Percentiles rank a stretch among this genome's conserved stretches.
These are phyloP conservation scores for Aramus guarauna DNA, from an alignment of 2,113 vertebrate genomes.

Conservation along the genomic window DNA sequence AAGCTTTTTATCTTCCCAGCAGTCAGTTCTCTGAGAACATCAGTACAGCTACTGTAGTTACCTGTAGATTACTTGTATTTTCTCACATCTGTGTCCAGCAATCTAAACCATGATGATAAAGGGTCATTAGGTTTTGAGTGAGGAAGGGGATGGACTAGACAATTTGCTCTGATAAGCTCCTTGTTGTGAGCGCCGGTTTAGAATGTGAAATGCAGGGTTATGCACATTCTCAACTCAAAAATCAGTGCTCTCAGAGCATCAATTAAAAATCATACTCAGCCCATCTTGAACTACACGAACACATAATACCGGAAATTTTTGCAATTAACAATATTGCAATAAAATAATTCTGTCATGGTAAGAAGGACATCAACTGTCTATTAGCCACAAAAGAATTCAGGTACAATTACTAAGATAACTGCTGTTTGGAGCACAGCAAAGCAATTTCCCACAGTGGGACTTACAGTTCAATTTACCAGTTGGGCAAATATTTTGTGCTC, in stretches of 20 bases:
- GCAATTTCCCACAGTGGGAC: slow-evolving; percentile 84
- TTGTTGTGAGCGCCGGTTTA: slow-evolving; percentile 81
- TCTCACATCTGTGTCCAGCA: slow-evolving; percentile 88
- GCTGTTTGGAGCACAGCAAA: slow-evolving; percentile 83
- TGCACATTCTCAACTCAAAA: slow-evolving; percentile 61
- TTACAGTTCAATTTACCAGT: slow-evolving; percentile 86
- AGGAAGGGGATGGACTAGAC: slow-evolving; percentile 85
- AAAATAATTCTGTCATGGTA: slow-evolving; percentile 69
- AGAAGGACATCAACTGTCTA: slow-evolving; percentile 72
- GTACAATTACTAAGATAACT: slow-evolving; percentile 84
- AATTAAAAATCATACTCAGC: slow-evolving; percentile 71
- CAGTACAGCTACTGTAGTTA: slow-evolving; percentile 87
- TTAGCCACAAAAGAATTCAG: slow-evolving; percentile 80
- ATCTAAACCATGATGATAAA: slow-evolving; percentile 89
- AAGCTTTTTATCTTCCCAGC: slow-evolving; percentile 98
- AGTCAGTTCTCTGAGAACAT: slow-evolving; percentile 92
- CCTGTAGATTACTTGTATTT: slow-evolving; percentile 91
- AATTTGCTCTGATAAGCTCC: slow-evolving; percentile 87
- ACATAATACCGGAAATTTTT: slow-evolving; percentile 16
- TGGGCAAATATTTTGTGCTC: slow-evolving; percentile 83
- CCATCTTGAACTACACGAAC: neutral
- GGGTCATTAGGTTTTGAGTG: slow-evolving; percentile 88
- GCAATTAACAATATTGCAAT: slow-evolving; percentile 65
- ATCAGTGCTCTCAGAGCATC: neutral
- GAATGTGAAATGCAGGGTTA: slow-evolving; percentile 77